Evolutionary conservation across 2,888 invertebrate species (phyloP), one percentile per base, ranked within the genome.

Genomic region (Shargacucullia verbasci): DNA sequence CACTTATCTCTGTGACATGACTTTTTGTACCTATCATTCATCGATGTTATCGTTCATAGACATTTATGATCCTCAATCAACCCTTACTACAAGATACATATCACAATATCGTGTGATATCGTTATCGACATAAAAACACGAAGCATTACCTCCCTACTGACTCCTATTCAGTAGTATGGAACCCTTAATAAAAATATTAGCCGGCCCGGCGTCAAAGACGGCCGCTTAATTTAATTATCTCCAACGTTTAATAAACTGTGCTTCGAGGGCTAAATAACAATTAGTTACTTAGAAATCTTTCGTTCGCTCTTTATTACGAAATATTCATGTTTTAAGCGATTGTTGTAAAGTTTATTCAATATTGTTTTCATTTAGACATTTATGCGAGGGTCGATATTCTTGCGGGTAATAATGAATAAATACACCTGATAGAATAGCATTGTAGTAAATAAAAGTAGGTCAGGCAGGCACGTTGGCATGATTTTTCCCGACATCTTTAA

Each of bases 171-270:
- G 54, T 65, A 72, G 49, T 63, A 74, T 59, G 70, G 78, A 79
- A 72, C 81, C 80, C 81, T 89, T 88, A 88, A 87, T 89, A 92
- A 92, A 93, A 93, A 92, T 91, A 88, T 92, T 85, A 89, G 79
- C 81, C 72, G 81, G 82, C 82, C 78, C 84, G 71, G 29, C 92
- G 90, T 91, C 92, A 93, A 92, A 92, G 92, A 90, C 90, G 83
- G 87, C 79, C 79, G 82, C 82, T 83, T 93, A 92, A 94, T 93
- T 93, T 89, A 92, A 93, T 94, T 92, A 92, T 85, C 79, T 81
- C 59, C 82, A 80, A 86, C 86, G 87, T 89, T 90, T 91, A 92
- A 91, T 87, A 89, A 90, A 88, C 86, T 84, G 79, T 77, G 80
- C 80, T 82, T 82, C 74, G 66, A 69, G 70, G 70, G 76, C 79